phyloP scores from a whole-genome alignment of 1,140 invertebrate species.

The Frieseomelitta varia region DNA sequence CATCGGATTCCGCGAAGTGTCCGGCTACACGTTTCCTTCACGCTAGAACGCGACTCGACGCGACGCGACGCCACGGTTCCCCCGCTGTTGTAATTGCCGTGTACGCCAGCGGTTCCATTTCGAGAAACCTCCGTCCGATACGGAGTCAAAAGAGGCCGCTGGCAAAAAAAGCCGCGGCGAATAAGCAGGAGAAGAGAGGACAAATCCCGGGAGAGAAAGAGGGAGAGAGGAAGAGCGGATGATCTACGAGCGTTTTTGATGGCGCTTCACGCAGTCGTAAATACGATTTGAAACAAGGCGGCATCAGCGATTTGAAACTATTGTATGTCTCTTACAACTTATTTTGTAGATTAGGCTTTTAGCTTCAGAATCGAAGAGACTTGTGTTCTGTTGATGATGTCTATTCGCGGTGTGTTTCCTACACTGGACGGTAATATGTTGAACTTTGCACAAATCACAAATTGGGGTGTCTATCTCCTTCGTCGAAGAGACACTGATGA shows the following conservation, averaged over 20 bases:
- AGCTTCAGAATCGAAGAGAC: too few species aligned
- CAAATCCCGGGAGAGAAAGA: neutral
- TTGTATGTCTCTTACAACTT: too few species aligned
- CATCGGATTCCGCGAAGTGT: neutral
- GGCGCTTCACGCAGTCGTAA: conserved; percentile 72
- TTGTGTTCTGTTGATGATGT: too few species aligned
- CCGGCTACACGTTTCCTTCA: conserved; percentile 11
- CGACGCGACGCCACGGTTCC: neutral
- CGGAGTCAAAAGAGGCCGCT: conserved; percentile 25
- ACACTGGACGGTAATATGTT: too few species aligned
- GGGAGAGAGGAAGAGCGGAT: conserved; percentile 4
- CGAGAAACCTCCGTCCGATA: conserved; percentile 5
- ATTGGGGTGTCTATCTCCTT: too few species aligned
- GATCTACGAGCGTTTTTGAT: conserved; percentile 65
- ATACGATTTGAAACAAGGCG: conserved; percentile 68
- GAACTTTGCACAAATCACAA: too few species aligned
- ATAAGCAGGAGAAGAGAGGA: conserved; percentile 9
- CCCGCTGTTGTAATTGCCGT: conserved; percentile 19
- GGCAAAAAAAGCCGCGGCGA: conserved; percentile 26
- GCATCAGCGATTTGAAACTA: too few species aligned
- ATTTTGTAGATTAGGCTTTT: too few species aligned
- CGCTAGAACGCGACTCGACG: neutral
- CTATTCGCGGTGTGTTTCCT: too few species aligned
- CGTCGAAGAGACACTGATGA: too few species aligned
- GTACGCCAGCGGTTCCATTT: conserved; percentile 21